phyloP scores from a whole-genome alignment of 2,113 vertebrate genomes.

The Myxocyprinus asiaticus region DNA sequence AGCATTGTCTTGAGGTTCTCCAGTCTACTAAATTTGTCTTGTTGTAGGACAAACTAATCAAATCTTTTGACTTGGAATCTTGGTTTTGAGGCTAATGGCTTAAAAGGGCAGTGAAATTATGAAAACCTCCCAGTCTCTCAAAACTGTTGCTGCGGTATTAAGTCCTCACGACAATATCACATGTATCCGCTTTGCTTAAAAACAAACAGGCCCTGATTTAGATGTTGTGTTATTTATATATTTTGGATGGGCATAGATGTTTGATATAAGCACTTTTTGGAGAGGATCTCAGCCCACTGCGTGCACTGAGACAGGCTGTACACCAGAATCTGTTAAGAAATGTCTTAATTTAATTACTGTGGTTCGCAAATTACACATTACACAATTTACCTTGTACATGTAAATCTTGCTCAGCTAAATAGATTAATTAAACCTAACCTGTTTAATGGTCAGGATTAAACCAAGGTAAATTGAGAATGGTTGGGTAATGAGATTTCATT shows the following conservation, averaged over 20 bases:
- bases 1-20: background rate
- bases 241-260: slow-evolving; percentile 18
- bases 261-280: slow-evolving; percentile 44
- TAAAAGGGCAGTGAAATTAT: background rate
- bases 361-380: slow-evolving; percentile 56
- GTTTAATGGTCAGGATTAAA: slow-evolving; percentile 70
- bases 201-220: background rate
- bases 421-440: slow-evolving; percentile 73
- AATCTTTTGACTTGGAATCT: no score
- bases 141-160: background rate
- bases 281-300: slow-evolving; percentile 12
- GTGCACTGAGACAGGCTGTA: background rate
- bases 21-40: background rate
- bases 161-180: background rate
- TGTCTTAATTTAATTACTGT: slow-evolving; percentile 69
- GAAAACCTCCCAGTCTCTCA: background rate
- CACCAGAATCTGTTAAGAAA: slow-evolving; percentile 2
- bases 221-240: slow-evolving; percentile 18
- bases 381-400: slow-evolving; percentile 64
- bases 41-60: no score
- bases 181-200: background rate
- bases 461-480: slow-evolving; percentile 65
- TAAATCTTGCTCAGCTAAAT: slow-evolving; percentile 63
- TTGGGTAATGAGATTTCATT: slow-evolving; percentile 69
- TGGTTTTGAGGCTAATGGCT: no score